Conservation (phyloP, 2,113 vertebrate genomes). For the Rhodinocichla rosea region DNA sequence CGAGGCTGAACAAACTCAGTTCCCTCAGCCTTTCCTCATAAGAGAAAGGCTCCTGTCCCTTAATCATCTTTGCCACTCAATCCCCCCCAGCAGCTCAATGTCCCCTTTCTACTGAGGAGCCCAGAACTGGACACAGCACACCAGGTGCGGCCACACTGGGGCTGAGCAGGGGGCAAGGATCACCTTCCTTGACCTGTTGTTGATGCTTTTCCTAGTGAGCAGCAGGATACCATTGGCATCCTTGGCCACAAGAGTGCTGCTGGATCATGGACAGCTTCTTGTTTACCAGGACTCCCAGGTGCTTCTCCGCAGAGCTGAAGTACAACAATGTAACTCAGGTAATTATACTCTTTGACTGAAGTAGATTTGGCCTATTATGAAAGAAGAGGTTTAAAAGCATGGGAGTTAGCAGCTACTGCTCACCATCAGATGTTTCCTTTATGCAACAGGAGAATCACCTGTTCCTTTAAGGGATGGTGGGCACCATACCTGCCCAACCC, state of each 20-base stretch:
- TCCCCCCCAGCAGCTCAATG: not conserved
- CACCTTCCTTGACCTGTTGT: accelerated
- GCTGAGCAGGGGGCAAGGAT: not conserved
- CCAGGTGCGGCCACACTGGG: not conserved
- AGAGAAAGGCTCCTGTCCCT: not conserved
- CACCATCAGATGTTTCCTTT: not conserved
- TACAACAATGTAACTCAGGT: not conserved
- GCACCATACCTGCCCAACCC: not conserved
- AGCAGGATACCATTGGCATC: not conserved
- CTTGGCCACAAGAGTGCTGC: not conserved
- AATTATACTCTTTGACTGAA: not conserved
- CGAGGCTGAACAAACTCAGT: not conserved
- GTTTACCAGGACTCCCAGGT: not conserved
- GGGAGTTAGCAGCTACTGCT: not conserved
- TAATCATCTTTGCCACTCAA: not conserved
- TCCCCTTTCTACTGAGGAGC: not conserved
- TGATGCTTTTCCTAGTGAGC: accelerated
- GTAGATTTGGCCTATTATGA: not conserved
- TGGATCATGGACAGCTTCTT: not conserved
- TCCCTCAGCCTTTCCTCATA: not conserved
- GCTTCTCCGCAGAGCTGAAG: not conserved
- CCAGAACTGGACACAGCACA: not conserved
- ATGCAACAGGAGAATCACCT: not conserved
- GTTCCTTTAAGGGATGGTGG: not conserved
- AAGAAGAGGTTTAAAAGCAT: not conserved